Evolutionary conservation across 2,888 invertebrate genomes (phyloP), one percentile per base, ranked within the genome.

Genomic region (Argynnis bischoffii): DNA sequence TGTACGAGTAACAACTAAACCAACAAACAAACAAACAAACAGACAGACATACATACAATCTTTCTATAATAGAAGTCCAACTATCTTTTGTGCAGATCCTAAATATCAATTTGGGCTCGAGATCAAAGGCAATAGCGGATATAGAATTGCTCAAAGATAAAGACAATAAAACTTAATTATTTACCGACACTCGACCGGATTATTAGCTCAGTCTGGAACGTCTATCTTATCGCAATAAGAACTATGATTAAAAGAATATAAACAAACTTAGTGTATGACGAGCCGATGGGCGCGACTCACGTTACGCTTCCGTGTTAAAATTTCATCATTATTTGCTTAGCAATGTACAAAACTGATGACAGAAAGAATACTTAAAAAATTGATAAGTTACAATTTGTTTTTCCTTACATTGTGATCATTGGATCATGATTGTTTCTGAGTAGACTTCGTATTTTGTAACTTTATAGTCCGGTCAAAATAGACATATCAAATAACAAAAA

Each of bases 201-300:
- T 31, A 69, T 65, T 65, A 51, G 18, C 46, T 69, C 16, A 63
- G 31, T 47, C 63, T 50, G 16, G n/a, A 63, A 59, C 59, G 13
- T 41, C 41, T 69, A 69, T 69, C 69, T 66, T 63, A 69, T 69
- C 66, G 35, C n/a, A 16, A 57, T 57, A 6, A 66, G 31, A 50
- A 15, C 47, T 41, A 56, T 48, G 65, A 66, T 65, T 68, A 64
- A 59, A 59, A 48, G 48, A 48, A 59, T 48, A 26, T 48, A 59
- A 48, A 59, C 59, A 48, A 59, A 59, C n/a, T 47, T 47, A 47
- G 26, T n/a, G 6, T 35, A 41, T 41, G 35, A 41, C 35, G 48
- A 31, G 13, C 8, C 47, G 11, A n/a, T 26, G 47, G 26, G 26
- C 26, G 2, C 31, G 47, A 59, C n/a, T 21, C 21, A 57, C n/a